phyloP scores from a whole-genome alignment of 2,888 invertebrate species.

The Leucoptera coffeella region DNA sequence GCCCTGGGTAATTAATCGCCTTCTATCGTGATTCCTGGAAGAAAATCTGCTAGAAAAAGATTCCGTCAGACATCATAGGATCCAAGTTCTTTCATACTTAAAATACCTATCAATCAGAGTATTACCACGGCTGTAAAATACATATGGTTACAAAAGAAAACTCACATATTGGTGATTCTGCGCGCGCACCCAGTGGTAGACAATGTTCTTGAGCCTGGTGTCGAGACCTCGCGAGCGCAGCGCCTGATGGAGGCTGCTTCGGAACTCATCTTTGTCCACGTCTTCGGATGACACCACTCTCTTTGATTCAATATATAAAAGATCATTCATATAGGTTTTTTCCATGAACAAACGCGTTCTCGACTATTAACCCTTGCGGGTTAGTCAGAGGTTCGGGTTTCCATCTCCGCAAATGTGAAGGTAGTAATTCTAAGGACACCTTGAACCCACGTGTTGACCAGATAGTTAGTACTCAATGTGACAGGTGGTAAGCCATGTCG shows the following conservation, averaged over 20 bases:
- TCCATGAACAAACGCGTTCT: too few relatives aligned
- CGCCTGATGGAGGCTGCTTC: slow-evolving; percentile 66
- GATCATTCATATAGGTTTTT: slow-evolving; percentile 1
- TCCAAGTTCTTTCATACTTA: neutral
- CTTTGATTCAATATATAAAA: slow-evolving; percentile 16
- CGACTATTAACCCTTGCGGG: too few relatives aligned
- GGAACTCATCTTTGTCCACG: slow-evolving; percentile 73
- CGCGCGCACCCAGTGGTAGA: slow-evolving; percentile 72
- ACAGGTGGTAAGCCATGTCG: too few relatives aligned
- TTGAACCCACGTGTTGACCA: too few relatives aligned
- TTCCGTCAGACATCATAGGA: too few relatives aligned
- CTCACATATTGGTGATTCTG: slow-evolving; percentile 40
- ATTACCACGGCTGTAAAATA: neutral
- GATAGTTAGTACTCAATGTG: too few relatives aligned
- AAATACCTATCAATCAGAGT: neutral
- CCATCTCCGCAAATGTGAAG: too few relatives aligned
- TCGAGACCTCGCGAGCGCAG: slow-evolving; percentile 75
- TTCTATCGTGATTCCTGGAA: too few relatives aligned
- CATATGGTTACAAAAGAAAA: slow-evolving; percentile 1
- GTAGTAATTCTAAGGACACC: too few relatives aligned
- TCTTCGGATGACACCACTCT: slow-evolving; percentile 70
- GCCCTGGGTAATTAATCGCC: too few relatives aligned
- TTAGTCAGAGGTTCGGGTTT: too few relatives aligned
- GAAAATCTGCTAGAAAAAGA: neutral
- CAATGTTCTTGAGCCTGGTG: slow-evolving; percentile 75